Percentiles rank a stretch among this genome's conserved stretches.
Evolutionary conservation across 2,797 vertebrate species (phyloP).

Genomic region (Squalus acanthias): DNA sequence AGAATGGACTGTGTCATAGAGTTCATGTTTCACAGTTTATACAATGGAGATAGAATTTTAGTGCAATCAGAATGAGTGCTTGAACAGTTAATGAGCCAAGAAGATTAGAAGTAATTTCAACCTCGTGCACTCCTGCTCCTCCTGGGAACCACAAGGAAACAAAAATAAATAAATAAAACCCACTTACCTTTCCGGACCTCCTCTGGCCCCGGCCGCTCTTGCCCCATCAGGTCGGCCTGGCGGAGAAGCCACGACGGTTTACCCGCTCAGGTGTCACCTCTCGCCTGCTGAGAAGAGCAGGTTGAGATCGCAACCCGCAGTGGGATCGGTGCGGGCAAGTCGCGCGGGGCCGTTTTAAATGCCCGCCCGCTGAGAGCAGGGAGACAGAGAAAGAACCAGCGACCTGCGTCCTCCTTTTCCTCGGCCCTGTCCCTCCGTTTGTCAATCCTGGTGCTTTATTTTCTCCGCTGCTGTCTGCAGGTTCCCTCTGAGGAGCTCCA

Average conservation of each 20-base stretch:
- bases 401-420: neutral
- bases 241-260: neutral
- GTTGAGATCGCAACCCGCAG: neutral
- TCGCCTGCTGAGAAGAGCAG: neutral
- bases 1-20: neutral
- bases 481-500: neutral
- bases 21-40: neutral
- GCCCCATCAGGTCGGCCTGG: neutral
- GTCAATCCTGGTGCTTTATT: neutral
- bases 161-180: neutral
- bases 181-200: neutral
- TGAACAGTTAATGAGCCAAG: neutral
- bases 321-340: neutral
- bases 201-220: no score
- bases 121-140: neutral
- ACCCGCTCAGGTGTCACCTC: neutral
- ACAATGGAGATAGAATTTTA: neutral
- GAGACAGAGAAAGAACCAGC: neutral
- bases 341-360: neutral
- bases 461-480: neutral
- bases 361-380: no score
- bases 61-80: conserved; percentile 5
- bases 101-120: neutral
- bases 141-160: neutral
- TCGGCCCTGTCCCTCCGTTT: neutral